A percentile compares a stretch with the other conserved stretches of the same genome.
Conservation (phyloP, 2,888 invertebrate species). For the Phengaris arion region DNA sequence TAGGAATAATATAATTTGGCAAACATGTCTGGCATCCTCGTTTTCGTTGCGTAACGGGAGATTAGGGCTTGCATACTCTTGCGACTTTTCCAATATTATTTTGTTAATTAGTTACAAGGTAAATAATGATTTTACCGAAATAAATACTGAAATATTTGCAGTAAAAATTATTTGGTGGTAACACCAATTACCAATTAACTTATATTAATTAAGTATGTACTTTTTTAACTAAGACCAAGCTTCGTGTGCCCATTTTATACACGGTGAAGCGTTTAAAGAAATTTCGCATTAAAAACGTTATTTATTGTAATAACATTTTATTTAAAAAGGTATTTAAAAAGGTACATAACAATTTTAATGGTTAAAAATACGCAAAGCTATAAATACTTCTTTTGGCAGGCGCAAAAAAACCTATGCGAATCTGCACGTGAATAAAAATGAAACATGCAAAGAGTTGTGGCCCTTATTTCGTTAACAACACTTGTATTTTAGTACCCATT, state of each 20-base stretch:
- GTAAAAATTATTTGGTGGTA: no score
- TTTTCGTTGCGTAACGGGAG: neutral
- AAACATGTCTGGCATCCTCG: slow-evolving; percentile 9
- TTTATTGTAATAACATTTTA: neutral
- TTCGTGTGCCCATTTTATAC: no score
- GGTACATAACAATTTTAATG: neutral
- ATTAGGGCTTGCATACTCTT: neutral
- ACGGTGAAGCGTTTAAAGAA: no score
- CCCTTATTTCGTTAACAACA: slow-evolving; percentile 21
- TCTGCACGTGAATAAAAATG: neutral
- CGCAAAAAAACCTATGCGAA: slow-evolving; percentile 1
- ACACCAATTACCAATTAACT: no score
- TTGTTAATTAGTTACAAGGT: neutral
- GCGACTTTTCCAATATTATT: neutral
- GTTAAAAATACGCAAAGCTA: neutral
- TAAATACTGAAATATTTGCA: no score
- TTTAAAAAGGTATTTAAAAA: neutral
- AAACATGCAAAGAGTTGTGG: slow-evolving; percentile 16
- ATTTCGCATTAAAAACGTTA: no score
- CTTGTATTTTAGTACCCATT: slow-evolving; percentile 26
- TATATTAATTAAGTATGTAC: no score
- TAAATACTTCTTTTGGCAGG: neutral
- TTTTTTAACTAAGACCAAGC: no score
- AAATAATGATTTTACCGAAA: no score
- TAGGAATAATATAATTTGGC: slow-evolving; percentile 27